Evolutionary conservation across 2,797 vertebrate species (phyloP).

Genomic region (Ciconia nigra): DNA sequence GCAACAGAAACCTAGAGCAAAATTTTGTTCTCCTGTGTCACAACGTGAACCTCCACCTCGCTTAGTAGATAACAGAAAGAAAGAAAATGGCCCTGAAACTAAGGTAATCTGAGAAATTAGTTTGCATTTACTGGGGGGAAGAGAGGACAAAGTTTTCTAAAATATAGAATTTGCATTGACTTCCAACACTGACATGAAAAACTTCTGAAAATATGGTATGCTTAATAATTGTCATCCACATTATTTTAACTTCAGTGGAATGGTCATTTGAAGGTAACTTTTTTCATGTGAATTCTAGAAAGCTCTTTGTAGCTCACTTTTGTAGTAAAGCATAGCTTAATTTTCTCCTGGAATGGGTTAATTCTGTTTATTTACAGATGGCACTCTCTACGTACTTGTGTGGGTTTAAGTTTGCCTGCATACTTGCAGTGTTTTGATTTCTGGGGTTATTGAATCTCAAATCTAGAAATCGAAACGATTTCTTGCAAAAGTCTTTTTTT

Average conservation of each 20-base stretch:
- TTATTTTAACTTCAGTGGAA: neutral
- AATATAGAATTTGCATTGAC: neutral
- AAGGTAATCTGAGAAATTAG: slow-evolving; percentile 60
- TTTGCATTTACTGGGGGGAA: neutral
- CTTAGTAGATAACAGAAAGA: slow-evolving; percentile 29
- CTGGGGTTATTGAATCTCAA: neutral
- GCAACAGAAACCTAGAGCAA: slow-evolving; percentile 82
- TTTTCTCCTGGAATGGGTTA: neutral
- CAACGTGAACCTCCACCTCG: neutral
- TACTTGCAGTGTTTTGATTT: neutral
- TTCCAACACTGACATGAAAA: neutral
- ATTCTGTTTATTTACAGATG: neutral
- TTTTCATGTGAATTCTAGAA: neutral
- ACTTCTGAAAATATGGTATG: neutral
- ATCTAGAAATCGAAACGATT: neutral
- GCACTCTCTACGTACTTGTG: accelerated
- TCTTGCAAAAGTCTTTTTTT: neutral
- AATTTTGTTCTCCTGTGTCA: slow-evolving; percentile 76
- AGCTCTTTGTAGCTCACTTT: neutral
- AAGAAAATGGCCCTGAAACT: slow-evolving; percentile 13
- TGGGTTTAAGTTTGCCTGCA: neutral
- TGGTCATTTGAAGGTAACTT: neutral
- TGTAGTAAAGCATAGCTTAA: neutral
- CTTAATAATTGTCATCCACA: neutral
- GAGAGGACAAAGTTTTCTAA: neutral